Percentiles rank a stretch among this genome's conserved stretches.
These are phyloP conservation scores for Embiotoca jacksoni DNA, from an alignment of 2,113 vertebrate species.

Conservation along the genomic window DNA sequence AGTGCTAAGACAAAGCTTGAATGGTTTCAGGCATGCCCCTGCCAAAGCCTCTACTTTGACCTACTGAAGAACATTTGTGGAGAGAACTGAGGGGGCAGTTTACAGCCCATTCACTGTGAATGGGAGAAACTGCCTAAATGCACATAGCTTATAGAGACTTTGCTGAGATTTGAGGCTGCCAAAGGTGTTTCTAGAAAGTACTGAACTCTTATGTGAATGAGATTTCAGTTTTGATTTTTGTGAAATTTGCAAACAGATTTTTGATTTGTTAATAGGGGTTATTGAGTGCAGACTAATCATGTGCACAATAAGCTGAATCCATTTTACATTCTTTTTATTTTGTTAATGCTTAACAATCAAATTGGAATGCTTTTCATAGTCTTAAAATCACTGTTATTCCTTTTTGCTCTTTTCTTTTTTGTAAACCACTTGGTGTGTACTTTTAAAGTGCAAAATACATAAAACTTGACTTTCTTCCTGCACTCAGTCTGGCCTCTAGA, in stretches of 20 bases:
- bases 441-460: constrained; percentile 15
- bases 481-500: background rate
- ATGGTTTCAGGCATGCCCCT: background rate
- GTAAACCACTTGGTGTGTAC: background rate
- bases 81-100: constrained; percentile 1
- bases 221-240: background rate
- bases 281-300: background rate
- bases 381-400: background rate
- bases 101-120: background rate
- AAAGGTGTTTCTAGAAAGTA: background rate
- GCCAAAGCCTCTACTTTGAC: background rate
- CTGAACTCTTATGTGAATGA: background rate
- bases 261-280: background rate
- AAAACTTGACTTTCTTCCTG: background rate
- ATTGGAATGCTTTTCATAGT: background rate
- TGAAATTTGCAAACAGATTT: too few species aligned
- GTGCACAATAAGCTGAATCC: background rate
- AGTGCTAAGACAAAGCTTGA: background rate
- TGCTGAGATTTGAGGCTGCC: background rate
- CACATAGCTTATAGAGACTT: background rate
- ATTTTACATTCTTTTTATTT: too few species aligned
- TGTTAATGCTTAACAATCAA: background rate
- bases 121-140: background rate
- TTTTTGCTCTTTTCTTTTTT: background rate
- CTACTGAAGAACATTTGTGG: constrained; percentile 5